A percentile compares a stretch with the other conserved stretches of the same genome.
Evolutionary conservation across 2,888 invertebrate species (phyloP).

Genomic region (Bembecia ichneumoniformis): DNA sequence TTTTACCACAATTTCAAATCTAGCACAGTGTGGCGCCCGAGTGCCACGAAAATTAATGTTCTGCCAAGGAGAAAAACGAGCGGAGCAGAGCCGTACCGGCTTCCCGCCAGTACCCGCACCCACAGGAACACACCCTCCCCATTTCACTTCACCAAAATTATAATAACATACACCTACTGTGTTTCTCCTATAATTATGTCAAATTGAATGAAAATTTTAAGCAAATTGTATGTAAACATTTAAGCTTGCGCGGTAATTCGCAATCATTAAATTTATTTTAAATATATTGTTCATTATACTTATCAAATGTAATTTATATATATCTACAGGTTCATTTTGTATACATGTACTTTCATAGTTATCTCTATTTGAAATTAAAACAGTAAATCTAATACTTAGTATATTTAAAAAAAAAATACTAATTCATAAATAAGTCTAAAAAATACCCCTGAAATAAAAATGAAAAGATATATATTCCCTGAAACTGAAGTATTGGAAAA

Average conservation of each 20-base stretch:
- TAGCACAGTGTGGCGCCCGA: constrained; percentile 42
- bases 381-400: no score
- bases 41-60: constrained; percentile 69
- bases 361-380: no score
- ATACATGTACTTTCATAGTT: no score
- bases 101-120: constrained; percentile 21
- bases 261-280: no score
- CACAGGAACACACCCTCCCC: constrained; percentile 8
- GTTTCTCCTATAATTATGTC: constrained; percentile 3
- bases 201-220: constrained; percentile 2
- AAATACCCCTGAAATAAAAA: no score
- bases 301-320: no score
- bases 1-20: constrained; percentile 59
- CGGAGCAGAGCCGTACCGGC: constrained; percentile 28
- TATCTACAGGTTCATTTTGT: no score
- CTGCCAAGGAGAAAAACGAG: constrained; percentile 68
- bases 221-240: constrained; percentile 3
- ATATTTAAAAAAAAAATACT: no score
- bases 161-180: not conserved
- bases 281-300: no score
- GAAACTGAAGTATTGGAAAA: no score
- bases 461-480: no score
- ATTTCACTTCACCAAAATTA: not conserved
- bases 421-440: no score
- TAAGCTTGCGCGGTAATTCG: not conserved